Evolutionary conservation across 1,140 invertebrate genomes (phyloP).

Genomic region (Brachionus rubens): DNA sequence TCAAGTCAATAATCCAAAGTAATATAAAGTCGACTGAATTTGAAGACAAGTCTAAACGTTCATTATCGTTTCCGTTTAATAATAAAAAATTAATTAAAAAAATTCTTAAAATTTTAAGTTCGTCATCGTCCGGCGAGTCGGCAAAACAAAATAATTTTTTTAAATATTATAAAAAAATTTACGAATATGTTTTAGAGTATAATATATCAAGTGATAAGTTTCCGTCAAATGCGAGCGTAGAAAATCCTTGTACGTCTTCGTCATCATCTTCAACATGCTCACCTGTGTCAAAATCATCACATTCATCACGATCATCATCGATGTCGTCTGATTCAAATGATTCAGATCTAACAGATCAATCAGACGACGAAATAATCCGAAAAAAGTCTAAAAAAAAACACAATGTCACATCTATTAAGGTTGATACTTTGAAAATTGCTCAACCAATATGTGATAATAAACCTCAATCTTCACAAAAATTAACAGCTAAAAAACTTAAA

Average conservation of each 20-base stretch:
- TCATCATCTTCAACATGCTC: too few relatives aligned
- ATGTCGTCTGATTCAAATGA: background rate
- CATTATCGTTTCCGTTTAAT: constrained; percentile 4
- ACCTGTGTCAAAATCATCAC: background rate
- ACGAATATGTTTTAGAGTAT: background rate
- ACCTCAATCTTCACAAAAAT: background rate
- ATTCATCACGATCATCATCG: constrained; percentile 5
- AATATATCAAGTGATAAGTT: background rate
- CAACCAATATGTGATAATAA: background rate
- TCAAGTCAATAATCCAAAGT: background rate
- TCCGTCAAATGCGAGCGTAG: too few relatives aligned
- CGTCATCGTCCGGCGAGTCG: background rate
- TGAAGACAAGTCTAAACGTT: background rate
- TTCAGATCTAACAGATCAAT: background rate
- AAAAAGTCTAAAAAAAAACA: constrained; percentile 18
- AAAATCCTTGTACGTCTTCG: background rate
- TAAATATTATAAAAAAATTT: constrained; percentile 35
- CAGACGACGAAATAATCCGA: background rate
- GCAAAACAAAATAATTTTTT: background rate
- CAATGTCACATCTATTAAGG: background rate
- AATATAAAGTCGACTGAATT: background rate
- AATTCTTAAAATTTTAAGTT: constrained; percentile 1
- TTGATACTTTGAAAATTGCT: background rate
- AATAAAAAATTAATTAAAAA: constrained; percentile 28
- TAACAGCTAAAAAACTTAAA: constrained; percentile 35